Base-by-base conservation (phyloP, 2,113 vertebrate genomes). In the Excalfactoria chinensis region DNA sequence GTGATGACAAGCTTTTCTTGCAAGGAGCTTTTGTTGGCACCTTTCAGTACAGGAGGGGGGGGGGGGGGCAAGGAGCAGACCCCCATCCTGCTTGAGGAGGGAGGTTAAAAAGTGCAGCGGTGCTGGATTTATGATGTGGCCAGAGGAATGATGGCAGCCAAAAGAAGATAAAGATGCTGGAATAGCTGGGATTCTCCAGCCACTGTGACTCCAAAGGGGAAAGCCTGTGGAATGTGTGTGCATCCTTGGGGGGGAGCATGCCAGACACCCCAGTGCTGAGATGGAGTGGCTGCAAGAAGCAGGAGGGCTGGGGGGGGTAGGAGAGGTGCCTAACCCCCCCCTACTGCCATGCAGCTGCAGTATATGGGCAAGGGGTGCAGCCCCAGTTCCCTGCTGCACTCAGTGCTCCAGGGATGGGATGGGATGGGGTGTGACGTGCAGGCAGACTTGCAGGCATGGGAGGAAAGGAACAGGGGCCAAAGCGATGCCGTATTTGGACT, bases 111-210 rank as follows among this genome's bases (percentile, higher is more conserved):
- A 89, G 93, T 94, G 89, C 90, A 91, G 70, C 90, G 49, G 80
- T 44, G 84, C 80, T 51, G 94, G 93, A 96, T 96, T 96, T 96
- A 95, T 90, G 81, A 91, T n/a, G 89, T 95, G 92, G 93, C 92
- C 94, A 26, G 94, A 59, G 73, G 93, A 95, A 88, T 74, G 62
- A 56, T 87, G 63, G 75, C 85, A 95, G 93, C 90, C 91, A 88
- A 87, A 90, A 92, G 32, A 90, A 95, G 95, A 95, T 95, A 97
- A 96, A 95, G 95, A 81, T 93, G 91, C 64, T 88, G 93, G 68
- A 97, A 95, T 95, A 95, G 91, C 83, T 96, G 94, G 95, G 96
- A 96, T 97, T 96, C 93, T 96, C 85, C 93, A 96, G 96, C 91
- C 89, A 2, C 85, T 58, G 41, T 0, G 94, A 90, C 94, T 97